Evolutionary conservation across 2,888 invertebrate genomes (phyloP).

Genomic region (Mythimna albipuncta): DNA sequence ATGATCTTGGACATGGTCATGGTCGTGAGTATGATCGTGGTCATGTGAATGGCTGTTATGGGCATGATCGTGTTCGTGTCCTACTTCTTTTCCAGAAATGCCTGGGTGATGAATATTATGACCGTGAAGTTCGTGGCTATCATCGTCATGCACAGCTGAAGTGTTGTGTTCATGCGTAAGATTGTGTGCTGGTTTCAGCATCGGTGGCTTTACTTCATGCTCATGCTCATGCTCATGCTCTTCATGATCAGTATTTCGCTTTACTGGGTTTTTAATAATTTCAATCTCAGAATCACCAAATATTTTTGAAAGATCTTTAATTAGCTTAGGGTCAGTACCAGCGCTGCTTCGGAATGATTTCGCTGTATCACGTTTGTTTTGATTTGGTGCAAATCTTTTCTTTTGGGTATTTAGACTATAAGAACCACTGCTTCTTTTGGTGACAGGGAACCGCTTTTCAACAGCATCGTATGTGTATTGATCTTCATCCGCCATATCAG

Average conservation of each 20-base stretch:
- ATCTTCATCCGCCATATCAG: slow-evolving; percentile 83
- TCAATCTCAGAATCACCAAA: slow-evolving; percentile 89
- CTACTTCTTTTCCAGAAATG: slow-evolving; percentile 71
- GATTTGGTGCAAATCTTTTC: slow-evolving; percentile 78
- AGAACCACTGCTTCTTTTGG: slow-evolving; percentile 91
- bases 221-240: slow-evolving; percentile 77
- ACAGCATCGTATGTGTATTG: slow-evolving; percentile 83
- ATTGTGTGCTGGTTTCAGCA: slow-evolving; percentile 76
- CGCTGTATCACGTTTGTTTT: slow-evolving; percentile 78
- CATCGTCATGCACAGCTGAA: slow-evolving; percentile 71
- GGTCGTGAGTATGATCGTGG: slow-evolving; percentile 65
- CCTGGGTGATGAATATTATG: slow-evolving; percentile 80
- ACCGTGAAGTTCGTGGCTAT: slow-evolving; percentile 81
- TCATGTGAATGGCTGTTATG: slow-evolving; percentile 26
- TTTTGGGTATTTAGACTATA: slow-evolving; percentile 76
- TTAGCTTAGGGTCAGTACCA: slow-evolving; percentile 93
- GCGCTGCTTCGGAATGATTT: slow-evolving; percentile 83
- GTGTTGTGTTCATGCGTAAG: slow-evolving; percentile 74
- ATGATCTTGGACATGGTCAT: slow-evolving; percentile 66
- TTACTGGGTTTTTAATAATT: slow-evolving; percentile 88
- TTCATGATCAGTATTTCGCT: slow-evolving; percentile 86
- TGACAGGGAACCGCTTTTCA: slow-evolving; percentile 92
- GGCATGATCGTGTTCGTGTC: slow-evolving; percentile 34
- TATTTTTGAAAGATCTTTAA: slow-evolving; percentile 92
- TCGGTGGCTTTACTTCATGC: slow-evolving; percentile 85